Percentiles rank a stretch among this genome's conserved stretches.
Conservation (phyloP, 1,140 invertebrate species). For the Drosophila baimaii region DNA sequence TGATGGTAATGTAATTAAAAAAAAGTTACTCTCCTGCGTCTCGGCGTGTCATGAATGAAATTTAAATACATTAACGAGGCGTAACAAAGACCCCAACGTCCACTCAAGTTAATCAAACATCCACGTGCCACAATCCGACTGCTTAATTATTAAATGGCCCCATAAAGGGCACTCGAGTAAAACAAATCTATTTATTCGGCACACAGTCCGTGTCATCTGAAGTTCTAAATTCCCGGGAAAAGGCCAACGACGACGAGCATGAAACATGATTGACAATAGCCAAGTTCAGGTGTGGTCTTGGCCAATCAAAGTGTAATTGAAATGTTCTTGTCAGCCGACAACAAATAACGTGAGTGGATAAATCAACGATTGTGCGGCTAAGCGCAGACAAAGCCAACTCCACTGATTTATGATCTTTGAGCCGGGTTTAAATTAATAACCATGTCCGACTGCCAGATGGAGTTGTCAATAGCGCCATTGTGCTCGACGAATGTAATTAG, state of each 20-base stretch:
- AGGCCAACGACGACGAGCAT: background rate
- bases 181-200: background rate
- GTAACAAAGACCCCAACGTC: background rate
- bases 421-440: conserved; percentile 58
- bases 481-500: conserved; percentile 37
- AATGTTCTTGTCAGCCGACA: conserved; percentile 65
- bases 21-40: conserved; percentile 8
- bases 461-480: conserved; percentile 50
- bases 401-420: conserved; percentile 63
- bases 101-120: conserved; percentile 22
- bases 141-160: conserved; percentile 23
- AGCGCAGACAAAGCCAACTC: conserved; percentile 52
- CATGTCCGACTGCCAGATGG: conserved; percentile 38
- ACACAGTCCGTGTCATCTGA: background rate
- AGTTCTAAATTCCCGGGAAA: background rate
- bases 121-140: background rate
- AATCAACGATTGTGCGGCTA: conserved; percentile 31
- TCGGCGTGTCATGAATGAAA: conserved; percentile 12
- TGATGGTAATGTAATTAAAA: conserved; percentile 43
- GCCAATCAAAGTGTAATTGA: conserved; percentile 48
- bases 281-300: conserved; percentile 36
- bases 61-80: conserved; percentile 17
- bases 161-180: conserved; percentile 13
- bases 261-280: conserved; percentile 14
- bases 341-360: conserved; percentile 30